Conservation (phyloP, 2,797 vertebrate genomes). For the Sus cebifrons region DNA sequence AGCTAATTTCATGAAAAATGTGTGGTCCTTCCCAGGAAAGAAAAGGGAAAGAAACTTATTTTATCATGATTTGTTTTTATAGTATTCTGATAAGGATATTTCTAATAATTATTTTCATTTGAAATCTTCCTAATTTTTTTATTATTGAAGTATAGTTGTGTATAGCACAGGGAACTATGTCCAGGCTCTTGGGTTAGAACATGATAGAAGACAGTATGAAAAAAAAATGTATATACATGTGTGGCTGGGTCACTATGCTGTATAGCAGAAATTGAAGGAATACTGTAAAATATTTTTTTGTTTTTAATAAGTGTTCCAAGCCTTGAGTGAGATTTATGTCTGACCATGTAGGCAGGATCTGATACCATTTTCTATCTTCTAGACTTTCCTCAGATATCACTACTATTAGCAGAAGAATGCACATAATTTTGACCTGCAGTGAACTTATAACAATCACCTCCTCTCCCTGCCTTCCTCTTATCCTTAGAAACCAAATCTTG, state of each 20-base stretch:
- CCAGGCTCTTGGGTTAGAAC: too few species aligned
- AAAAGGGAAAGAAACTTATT: background rate
- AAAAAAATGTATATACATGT: too few species aligned
- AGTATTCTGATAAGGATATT: too few species aligned
- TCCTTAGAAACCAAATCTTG: background rate
- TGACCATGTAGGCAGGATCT: background rate
- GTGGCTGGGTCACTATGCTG: too few species aligned
- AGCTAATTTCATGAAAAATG: constrained; percentile 50
- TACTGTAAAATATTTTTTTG: background rate
- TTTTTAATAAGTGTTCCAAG: background rate
- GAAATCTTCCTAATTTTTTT: too few species aligned
- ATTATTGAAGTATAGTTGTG: too few species aligned
- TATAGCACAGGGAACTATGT: too few species aligned
- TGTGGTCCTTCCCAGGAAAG: constrained; percentile 31
- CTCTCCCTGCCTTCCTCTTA: background rate
- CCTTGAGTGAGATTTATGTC: background rate
- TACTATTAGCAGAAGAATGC: background rate
- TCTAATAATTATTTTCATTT: too few species aligned
- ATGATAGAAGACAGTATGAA: too few species aligned
- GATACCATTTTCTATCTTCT: background rate
- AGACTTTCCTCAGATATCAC: background rate
- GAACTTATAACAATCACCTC: background rate
- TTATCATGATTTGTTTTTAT: too few species aligned
- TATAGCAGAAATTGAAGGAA: too few species aligned
- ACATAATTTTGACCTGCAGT: background rate